Evolutionary conservation across 2,888 invertebrate species (phyloP), one percentile per base, ranked within the genome.

Genomic region (Ferrisia virgata): DNA sequence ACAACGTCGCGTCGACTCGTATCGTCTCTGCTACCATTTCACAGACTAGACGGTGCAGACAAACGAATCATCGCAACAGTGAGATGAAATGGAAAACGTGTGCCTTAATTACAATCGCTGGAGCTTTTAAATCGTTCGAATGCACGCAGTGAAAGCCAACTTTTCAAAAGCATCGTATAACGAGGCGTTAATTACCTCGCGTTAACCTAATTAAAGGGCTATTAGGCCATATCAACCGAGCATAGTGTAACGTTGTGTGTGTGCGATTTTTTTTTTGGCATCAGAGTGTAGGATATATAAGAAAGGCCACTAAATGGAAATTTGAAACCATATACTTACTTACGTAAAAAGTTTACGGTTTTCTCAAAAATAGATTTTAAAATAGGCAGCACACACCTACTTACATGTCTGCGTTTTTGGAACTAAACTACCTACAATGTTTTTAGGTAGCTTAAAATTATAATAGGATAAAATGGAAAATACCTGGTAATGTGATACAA

Each of bases 201-300:
- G 64, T 64, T 64, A 64, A 64, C 64, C 64, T 64, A 64, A 64
- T 64, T 64, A 64, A 64, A 64, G 28, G 1, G 64, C 64, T 64
- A 64, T 64, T 64, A 64, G 64, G 64, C 28, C 64, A 64, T 64
- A 64, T 64, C 28, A 64, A 64, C 28, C 39, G 28, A 64, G 28
- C 22, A 18, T 43, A 3, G 53, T 0, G 8, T 53, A 22, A 53
- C 53, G 18, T 53, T 22, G 22, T n/a, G n/a, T n/a, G n/a, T n/a
- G n/a, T n/a, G n/a, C n/a, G n/a, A n/a, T n/a, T 2, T 22, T 22
- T 53, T 53, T 53, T 53, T 53, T 53, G 53, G 53, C 22, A 22
- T 22, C 4, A 11, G 22, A 2, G 22, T 8, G 53, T 53, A 11
- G 22, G n/a, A 47, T 47, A 22, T 53, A 53, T 11, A 53, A 22